Evolutionary conservation across 2,113 vertebrate species (phyloP), one percentile per base, ranked within the genome.

Genomic region (Scytalopus superciliaris): DNA sequence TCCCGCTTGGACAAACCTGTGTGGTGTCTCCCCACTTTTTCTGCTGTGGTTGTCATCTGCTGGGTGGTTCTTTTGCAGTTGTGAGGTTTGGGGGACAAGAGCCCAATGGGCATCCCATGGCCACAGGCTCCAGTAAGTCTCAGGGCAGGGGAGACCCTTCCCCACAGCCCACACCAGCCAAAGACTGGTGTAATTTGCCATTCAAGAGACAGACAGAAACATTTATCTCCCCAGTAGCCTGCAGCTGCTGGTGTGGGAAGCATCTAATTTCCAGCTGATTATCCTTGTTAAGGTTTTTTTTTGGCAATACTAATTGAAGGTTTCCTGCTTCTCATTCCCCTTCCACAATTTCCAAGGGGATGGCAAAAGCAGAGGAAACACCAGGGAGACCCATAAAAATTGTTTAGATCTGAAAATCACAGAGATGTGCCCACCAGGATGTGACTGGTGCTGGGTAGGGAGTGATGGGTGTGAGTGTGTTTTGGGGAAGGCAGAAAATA

Each of bases 401-500:
- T 27, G 35, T 68, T 80, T 28, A 93, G 35, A 59, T 56, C 44
- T 83, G 33, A 80, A 72, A 86, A 75, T 68, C 47, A 52, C 12
- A 64, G 70, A n/a, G 3, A 3, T 67, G 52, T 0, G 0, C 50
- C 24, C 0, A 0, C 19, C 0, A 2, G 53, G 49, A 39, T 72
- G 66, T 70, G 40, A 21, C 31, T 52, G 23, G 13, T 14, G 12
- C 67, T 84, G 53, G 14, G 25, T 22, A 64, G 23, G 69, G n/a
- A 80, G 12, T 3, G 6, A 72, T 44, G 33, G 24, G 6, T 40
- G 1, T 75, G 18, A 47, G 24, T 31, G 21, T 57, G 45, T 69
- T 81, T 62, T 60, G 59, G 33, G 10, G 6, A 33, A 69, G 35
- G 45, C 7, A 10, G 44, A 64, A 87, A 84, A 84, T 28, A 55